phyloP scores from a whole-genome alignment of 1,140 invertebrate species.

The Dysdera silvatica region DNA sequence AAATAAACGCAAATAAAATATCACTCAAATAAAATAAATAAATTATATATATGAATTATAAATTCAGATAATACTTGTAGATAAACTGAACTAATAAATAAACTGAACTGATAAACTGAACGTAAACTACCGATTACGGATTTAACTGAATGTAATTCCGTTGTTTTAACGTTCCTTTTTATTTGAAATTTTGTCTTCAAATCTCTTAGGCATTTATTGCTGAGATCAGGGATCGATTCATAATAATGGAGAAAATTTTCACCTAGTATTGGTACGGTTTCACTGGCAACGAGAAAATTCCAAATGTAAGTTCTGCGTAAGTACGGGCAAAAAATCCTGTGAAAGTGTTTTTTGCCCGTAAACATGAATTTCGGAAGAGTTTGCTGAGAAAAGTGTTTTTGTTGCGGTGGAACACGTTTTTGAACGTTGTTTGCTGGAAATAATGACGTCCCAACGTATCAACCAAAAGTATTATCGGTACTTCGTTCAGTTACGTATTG shows the following conservation, averaged over 20 bases:
- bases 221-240: constrained; percentile 11
- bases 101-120: too few relatives aligned
- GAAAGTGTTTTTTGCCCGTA: constrained; percentile 9
- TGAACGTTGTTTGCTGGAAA: not conserved
- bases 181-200: not conserved
- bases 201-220: not conserved
- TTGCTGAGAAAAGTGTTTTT: constrained; percentile 7
- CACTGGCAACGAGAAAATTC: constrained; percentile 10
- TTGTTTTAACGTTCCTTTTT: not conserved
- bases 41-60: too few relatives aligned
- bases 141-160: not conserved
- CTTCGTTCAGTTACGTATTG: too few relatives aligned
- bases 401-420: not conserved
- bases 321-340: constrained; percentile 1
- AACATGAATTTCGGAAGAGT: constrained; percentile 7
- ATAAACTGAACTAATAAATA: too few relatives aligned
- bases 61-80: too few relatives aligned
- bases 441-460: too few relatives aligned
- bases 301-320: constrained; percentile 8
- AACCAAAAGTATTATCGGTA: too few relatives aligned
- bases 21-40: too few relatives aligned
- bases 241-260: constrained; percentile 26
- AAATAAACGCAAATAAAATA: too few relatives aligned
- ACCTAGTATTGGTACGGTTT: constrained; percentile 3
- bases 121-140: not conserved